phyloP scores from a whole-genome alignment of 1,140 invertebrate genomes.

The Brachionus manjavacas region DNA sequence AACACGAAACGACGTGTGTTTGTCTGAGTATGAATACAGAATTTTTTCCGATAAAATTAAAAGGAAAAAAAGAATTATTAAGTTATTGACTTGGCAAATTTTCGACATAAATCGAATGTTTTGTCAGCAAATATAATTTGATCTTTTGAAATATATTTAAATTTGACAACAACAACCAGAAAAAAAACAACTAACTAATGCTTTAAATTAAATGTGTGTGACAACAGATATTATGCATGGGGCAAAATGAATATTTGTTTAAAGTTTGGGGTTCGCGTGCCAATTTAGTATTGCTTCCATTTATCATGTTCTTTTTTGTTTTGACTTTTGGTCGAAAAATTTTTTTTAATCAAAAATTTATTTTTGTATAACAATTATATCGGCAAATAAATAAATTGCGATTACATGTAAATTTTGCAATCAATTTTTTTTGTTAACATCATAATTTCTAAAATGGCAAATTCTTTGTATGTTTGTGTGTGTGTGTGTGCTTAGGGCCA shows the following conservation, averaged over 20 bases:
- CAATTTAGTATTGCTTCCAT: not conserved
- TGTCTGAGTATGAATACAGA: constrained; percentile 25
- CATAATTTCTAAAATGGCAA: no score
- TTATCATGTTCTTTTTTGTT: not conserved
- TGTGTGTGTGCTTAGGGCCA: not conserved
- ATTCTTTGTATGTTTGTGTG: no score
- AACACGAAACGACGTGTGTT: constrained; percentile 39
- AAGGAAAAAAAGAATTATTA: not conserved
- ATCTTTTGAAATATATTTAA: not conserved
- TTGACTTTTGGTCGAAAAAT: not conserved
- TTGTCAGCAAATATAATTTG: constrained; percentile 3
- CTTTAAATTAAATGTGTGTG: not conserved
- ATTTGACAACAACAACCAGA: no score
- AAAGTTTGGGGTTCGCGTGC: not conserved
- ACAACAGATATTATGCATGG: no score
- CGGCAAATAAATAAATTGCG: no score
- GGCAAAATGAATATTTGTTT: no score
- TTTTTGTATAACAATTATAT: no score
- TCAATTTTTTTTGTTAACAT: no score
- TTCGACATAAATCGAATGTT: not conserved
- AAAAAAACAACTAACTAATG: not conserved
- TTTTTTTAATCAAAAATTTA: not conserved
- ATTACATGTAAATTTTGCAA: no score
- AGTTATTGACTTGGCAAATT: not conserved
- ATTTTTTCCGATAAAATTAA: not conserved